A percentile compares a stretch with the other conserved stretches of the same genome.
Evolutionary conservation across 2,888 invertebrate species (phyloP).

Genomic region (Lochmaea capreae): DNA sequence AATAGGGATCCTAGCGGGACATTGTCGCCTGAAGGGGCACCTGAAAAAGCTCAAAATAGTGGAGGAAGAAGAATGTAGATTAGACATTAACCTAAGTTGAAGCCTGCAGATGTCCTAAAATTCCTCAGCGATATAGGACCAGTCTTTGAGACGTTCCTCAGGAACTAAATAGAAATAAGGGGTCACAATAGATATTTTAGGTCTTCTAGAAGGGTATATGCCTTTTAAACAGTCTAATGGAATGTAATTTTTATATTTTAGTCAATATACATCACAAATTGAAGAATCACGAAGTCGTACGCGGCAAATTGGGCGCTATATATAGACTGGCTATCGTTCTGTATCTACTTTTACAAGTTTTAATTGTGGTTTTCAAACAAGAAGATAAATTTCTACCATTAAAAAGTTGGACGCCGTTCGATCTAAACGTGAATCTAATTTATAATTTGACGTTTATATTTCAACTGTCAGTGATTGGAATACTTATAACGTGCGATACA

Average conservation of each 20-base stretch:
- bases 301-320: not conserved
- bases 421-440: not conserved
- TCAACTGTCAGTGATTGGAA: not conserved
- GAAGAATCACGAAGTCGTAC: not conserved
- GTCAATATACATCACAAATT: not conserved
- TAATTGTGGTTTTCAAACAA: constrained; percentile 1
- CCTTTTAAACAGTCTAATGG: not conserved
- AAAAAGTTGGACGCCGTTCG: constrained; percentile 13
- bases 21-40: no score
- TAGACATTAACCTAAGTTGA: no score
- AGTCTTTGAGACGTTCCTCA: no score
- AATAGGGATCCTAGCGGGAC: no score
- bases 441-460: not conserved
- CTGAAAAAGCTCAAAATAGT: no score
- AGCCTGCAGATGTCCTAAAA: no score
- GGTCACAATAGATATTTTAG: no score
- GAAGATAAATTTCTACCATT: constrained; percentile 4
- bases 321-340: not conserved
- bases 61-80: no score
- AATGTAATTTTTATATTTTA: constrained; percentile 1
- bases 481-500: not conserved
- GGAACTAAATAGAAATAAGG: no score
- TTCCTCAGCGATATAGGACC: no score
- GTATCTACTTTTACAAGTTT: constrained; percentile 7
- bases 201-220: no score